These are phyloP conservation scores for Artibeus jamaicensis DNA, from an alignment of 2,797 vertebrate species.

Conservation along the genomic window DNA sequence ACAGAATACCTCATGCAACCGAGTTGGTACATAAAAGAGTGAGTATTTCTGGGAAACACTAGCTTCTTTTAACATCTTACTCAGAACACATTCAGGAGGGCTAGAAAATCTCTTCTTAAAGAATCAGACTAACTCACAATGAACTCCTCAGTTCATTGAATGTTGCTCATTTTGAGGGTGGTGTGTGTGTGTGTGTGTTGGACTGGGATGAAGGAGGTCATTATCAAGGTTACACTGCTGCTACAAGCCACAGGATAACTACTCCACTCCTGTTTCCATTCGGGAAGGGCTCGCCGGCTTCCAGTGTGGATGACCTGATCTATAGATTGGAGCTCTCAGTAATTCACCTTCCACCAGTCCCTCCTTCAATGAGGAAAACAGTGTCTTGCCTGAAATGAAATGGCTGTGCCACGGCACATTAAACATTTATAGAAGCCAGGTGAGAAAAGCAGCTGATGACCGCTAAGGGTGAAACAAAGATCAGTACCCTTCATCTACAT, in stretches of 20 bases:
- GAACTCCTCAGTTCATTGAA: background rate
- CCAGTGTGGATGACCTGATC: background rate
- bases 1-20: background rate
- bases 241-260: background rate
- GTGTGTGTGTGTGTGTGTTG: too few species aligned
- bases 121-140: background rate
- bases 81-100: background rate
- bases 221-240: background rate
- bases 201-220: background rate
- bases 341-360: background rate
- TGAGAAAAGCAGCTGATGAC: background rate
- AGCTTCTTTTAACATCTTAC: background rate
- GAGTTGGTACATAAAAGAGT: background rate
- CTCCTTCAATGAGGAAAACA: conserved; percentile 8
- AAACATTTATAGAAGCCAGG: background rate
- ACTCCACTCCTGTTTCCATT: background rate
- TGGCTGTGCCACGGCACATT: background rate
- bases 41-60: background rate
- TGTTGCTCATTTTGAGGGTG: background rate
- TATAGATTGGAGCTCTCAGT: background rate
- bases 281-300: background rate
- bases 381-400: background rate
- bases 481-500: background rate
- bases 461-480: background rate
- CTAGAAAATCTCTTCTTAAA: background rate